Evolutionary conservation across 2,113 vertebrate genomes (phyloP).

Genomic region (Oncorhynchus tshawytscha): DNA sequence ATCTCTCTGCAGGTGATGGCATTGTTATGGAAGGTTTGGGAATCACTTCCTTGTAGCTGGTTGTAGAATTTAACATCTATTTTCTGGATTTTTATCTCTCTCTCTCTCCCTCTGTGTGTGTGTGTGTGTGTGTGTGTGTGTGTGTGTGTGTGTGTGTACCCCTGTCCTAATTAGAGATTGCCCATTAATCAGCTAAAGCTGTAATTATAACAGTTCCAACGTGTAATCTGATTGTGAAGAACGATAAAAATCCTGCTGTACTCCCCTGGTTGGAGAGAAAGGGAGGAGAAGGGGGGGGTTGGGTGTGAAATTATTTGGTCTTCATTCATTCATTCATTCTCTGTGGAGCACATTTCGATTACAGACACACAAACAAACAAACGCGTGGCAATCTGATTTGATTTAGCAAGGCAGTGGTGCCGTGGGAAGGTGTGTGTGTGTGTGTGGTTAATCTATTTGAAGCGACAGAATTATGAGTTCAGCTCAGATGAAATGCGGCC

Average conservation of each 20-base stretch:
- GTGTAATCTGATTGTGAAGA: conserved; percentile 66
- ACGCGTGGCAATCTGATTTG: conserved; percentile 30
- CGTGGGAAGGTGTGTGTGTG: not conserved
- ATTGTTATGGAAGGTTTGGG: too few species aligned
- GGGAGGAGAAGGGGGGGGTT: not conserved
- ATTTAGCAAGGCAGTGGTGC: conserved; percentile 21
- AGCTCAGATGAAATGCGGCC: conserved; percentile 7
- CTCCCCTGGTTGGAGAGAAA: conserved; percentile 29
- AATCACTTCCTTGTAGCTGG: too few species aligned
- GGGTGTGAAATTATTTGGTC: conserved; percentile 33
- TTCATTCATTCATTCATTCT: too few species aligned
- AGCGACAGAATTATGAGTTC: not conserved
- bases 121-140: too few species aligned
- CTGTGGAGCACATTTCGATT: conserved; percentile 30
- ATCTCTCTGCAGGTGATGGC: too few species aligned
- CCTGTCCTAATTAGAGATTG: conserved; percentile 57
- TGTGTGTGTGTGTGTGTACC: not conserved
- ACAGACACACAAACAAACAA: conserved; percentile 38
- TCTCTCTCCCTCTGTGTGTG: not conserved
- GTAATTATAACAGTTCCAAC: conserved; percentile 67
- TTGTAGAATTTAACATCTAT: too few species aligned
- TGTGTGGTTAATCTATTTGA: not conserved
- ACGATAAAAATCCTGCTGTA: conserved; percentile 60
- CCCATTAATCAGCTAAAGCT: conserved; percentile 67
- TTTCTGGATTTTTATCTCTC: not conserved